phyloP scores from a whole-genome alignment of 2,113 vertebrate genomes.

The Microcebus ravelobensis region DNA sequence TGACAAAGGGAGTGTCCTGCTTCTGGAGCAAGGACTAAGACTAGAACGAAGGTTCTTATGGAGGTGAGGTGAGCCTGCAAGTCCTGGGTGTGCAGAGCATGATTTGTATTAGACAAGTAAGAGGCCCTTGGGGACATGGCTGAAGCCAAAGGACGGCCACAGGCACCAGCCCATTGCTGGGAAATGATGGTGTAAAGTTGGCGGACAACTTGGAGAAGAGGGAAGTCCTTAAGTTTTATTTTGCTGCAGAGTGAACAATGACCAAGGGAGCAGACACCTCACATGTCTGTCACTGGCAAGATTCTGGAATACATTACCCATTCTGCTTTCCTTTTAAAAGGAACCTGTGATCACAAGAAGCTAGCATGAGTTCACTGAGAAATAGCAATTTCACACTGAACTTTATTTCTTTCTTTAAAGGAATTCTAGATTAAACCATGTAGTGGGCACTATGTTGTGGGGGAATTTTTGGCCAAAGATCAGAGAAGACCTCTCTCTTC shows the following conservation, averaged over 20 bases:
- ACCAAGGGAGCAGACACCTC: not conserved
- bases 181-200: not conserved
- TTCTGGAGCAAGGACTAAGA: not conserved
- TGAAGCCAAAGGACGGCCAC: not conserved
- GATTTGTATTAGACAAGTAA: not conserved
- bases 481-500: slow-evolving; percentile 36
- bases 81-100: not conserved
- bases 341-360: slow-evolving; percentile 55
- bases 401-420: slow-evolving; percentile 37
- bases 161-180: not conserved
- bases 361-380: slow-evolving; percentile 62
- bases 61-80: not conserved
- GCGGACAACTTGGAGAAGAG: not conserved
- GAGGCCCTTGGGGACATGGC: not conserved
- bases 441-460: slow-evolving; percentile 55
- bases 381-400: slow-evolving; percentile 74
- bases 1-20: not conserved
- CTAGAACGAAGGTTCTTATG: not conserved
- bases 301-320: slow-evolving; percentile 66
- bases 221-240: not conserved
- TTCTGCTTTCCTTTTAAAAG: slow-evolving; percentile 39
- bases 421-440: slow-evolving; percentile 61
- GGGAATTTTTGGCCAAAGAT: slow-evolving; percentile 62
- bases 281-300: not conserved
- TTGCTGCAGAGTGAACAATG: not conserved